Conservation (phyloP, 2,797 vertebrate genomes). For the Etheostoma nigrum region DNA sequence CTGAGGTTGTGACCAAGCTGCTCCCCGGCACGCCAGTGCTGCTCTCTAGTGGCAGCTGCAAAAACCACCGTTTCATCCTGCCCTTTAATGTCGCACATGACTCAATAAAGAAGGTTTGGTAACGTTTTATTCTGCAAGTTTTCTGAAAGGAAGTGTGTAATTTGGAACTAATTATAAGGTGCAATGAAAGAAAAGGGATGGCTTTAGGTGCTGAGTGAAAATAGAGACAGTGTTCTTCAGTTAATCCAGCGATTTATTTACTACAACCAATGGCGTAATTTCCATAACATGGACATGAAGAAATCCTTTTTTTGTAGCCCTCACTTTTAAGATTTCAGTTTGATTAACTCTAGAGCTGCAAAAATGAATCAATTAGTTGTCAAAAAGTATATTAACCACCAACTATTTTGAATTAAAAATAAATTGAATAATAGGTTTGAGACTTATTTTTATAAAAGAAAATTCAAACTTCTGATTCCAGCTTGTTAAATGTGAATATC, state of each 20-base stretch:
- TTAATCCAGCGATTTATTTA: not conserved
- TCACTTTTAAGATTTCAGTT: not conserved
- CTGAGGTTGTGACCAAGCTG: not conserved
- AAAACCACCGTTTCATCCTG: not conserved
- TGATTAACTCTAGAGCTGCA: not conserved
- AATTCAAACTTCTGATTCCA: too few relatives aligned
- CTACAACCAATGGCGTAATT: not conserved
- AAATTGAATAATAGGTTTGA: too few relatives aligned
- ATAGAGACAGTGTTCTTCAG: not conserved
- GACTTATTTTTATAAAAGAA: too few relatives aligned
- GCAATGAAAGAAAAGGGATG: not conserved
- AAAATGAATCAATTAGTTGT: too few relatives aligned
- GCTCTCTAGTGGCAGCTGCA: slow-evolving; percentile 68
- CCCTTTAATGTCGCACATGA: not conserved
- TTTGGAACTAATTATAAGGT: not conserved
- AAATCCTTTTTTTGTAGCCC: not conserved
- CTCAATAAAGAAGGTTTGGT: not conserved
- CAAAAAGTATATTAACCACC: too few relatives aligned
- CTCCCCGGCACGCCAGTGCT: slow-evolving; percentile 40
- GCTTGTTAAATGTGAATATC: too few relatives aligned
- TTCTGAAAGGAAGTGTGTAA: not conserved
- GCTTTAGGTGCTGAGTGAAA: not conserved
- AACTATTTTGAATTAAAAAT: too few relatives aligned
- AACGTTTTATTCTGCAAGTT: not conserved
- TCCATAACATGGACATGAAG: not conserved